Evolutionary conservation across 2,113 vertebrate genomes (phyloP).

Genomic region (Pseudonaja textilis): DNA sequence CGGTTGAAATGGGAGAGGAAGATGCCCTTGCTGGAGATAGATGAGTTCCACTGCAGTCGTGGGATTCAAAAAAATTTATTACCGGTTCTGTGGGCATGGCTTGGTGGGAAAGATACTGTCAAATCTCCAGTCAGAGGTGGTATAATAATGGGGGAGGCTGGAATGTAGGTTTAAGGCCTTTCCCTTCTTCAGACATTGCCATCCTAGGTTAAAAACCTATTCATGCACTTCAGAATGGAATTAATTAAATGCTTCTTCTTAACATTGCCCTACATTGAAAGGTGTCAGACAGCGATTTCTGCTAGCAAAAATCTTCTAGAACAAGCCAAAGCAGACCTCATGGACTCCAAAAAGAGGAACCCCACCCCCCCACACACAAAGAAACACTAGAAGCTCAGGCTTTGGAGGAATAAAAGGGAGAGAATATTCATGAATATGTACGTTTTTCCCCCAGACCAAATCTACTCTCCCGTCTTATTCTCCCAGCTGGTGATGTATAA

Average conservation of each 20-base stretch:
- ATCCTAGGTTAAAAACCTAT: not conserved
- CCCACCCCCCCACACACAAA: no score
- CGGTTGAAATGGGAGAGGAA: not conserved
- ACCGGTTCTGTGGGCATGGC: no score
- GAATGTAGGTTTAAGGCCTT: not conserved
- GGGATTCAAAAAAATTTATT: no score
- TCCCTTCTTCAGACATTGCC: not conserved
- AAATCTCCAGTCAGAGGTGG: no score
- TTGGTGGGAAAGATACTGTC: no score
- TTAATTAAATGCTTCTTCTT: not conserved
- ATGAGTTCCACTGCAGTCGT: not conserved
- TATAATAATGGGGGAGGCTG: not conserved
- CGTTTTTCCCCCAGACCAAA: not conserved
- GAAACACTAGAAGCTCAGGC: not conserved
- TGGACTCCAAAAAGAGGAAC: not conserved
- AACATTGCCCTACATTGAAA: not conserved
- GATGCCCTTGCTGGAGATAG: not conserved
- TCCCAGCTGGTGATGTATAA: not conserved
- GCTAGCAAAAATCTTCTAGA: constrained; percentile 17
- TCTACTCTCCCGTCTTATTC: not conserved
- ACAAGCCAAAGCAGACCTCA: not conserved
- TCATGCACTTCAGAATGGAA: not conserved
- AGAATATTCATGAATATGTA: not conserved
- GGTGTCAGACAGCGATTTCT: not conserved
- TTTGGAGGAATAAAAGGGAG: not conserved